Conservation (phyloP, 1,140 invertebrate genomes). For the Drosophila arizonae region DNA sequence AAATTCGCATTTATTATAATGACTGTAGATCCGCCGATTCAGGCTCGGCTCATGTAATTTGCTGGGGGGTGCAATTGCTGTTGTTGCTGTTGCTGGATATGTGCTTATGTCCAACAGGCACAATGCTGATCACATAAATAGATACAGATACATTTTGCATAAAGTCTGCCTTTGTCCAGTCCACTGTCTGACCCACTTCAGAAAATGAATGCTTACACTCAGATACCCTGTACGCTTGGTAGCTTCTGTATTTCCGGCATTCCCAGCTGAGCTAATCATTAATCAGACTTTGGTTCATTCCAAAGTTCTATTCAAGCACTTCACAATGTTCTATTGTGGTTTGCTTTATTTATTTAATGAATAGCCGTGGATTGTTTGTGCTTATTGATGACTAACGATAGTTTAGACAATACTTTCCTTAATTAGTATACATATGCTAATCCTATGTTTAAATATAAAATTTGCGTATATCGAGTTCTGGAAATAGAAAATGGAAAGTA, state of each 20-base stretch:
- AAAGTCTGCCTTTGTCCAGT: neutral
- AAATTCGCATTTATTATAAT: conserved; percentile 78
- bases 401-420: conserved; percentile 9
- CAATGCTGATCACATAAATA: conserved; percentile 45
- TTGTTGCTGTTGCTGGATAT: too few relatives aligned
- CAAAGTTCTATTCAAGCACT: neutral
- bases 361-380: conserved; percentile 13
- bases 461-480: neutral
- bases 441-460: conserved; percentile 15
- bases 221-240: neutral
- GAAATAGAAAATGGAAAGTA: conserved; percentile 6
- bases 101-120: neutral
- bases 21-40: conserved; percentile 51
- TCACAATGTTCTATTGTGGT: neutral
- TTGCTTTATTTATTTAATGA: neutral
- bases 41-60: conserved; percentile 30
- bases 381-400: conserved; percentile 2
- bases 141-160: conserved; percentile 15
- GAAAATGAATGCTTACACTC: neutral
- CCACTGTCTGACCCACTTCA: conserved; percentile 14
- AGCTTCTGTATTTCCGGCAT: neutral
- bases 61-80: conserved; percentile 13
- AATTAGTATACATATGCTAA: conserved; percentile 22
- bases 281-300: neutral
- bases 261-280: neutral